A percentile compares a stretch with the other conserved stretches of the same genome.
These are phyloP conservation scores for Melanostoma mellinum DNA, from an alignment of 2,888 invertebrate species.

Conservation along the genomic window DNA sequence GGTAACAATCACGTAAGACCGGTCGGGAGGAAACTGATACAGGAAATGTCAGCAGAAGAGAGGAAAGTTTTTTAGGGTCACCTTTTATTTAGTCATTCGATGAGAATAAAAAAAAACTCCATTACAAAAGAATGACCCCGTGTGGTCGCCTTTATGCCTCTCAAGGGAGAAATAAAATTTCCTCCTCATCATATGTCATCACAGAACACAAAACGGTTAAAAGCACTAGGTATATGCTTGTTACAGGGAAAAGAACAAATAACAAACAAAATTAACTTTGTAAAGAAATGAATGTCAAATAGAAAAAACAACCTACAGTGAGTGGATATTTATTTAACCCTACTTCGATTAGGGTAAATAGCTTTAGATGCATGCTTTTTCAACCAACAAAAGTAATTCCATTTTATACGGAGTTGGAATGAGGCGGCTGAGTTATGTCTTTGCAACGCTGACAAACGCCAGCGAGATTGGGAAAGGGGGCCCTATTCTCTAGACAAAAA, in stretches of 20 bases:
- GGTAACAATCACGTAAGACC: conserved; percentile 63
- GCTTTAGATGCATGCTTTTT: background rate
- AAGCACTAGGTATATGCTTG: background rate
- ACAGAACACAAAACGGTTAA: conserved; percentile 13
- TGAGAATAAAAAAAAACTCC: conserved; percentile 18
- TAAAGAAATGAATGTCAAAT: background rate
- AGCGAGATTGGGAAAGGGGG: no score
- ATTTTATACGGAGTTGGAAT: no score
- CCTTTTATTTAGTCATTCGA: conserved; percentile 16
- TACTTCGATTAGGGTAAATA: conserved; percentile 26
- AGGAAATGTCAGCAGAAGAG: conserved; percentile 48
- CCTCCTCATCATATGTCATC: conserved; percentile 20
- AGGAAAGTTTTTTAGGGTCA: conserved; percentile 16
- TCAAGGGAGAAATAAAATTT: conserved; percentile 5
- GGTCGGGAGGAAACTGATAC: conserved; percentile 66
- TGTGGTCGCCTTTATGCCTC: conserved; percentile 1
- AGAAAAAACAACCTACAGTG: background rate
- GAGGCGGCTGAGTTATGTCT: no score
- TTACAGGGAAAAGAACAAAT: background rate
- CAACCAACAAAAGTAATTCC: no score
- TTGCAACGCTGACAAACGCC: no score
- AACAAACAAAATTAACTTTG: background rate
- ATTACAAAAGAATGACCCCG: conserved; percentile 20
- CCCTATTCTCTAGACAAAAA: no score
- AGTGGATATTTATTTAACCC: conserved; percentile 5